Conservation (phyloP, 2,797 vertebrate species). For the Pterois miles region DNA sequence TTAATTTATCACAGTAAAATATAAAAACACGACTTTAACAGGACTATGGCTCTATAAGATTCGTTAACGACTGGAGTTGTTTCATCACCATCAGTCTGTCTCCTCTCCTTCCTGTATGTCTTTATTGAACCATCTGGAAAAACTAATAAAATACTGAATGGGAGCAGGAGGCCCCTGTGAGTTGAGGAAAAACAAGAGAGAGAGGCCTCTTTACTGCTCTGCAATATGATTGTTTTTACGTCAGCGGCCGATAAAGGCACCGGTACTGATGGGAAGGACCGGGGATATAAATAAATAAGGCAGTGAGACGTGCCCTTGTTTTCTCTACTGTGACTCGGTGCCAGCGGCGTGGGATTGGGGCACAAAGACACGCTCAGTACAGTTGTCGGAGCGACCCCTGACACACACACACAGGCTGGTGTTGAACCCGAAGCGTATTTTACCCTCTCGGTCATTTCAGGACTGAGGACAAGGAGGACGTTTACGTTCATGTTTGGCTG, state of each 20-base stretch:
- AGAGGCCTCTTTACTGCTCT: constrained; percentile 39
- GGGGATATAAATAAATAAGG: constrained; percentile 67
- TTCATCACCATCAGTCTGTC: constrained; percentile 31
- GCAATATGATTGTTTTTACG: constrained; percentile 62
- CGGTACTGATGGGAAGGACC: constrained; percentile 55
- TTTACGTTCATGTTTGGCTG: constrained; percentile 9
- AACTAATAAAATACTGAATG: constrained; percentile 68
- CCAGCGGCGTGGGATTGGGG: constrained; percentile 73
- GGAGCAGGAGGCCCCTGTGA: constrained; percentile 55
- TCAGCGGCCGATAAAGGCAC: constrained; percentile 59
- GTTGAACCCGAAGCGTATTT: constrained; percentile 48
- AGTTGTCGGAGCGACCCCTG: constrained; percentile 44
- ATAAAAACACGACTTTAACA: background rate
- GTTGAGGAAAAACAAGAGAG: constrained; percentile 56
- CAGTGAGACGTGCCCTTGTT: constrained; percentile 76
- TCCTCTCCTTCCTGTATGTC: constrained; percentile 50
- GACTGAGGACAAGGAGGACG: constrained; percentile 29
- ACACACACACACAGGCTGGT: constrained; percentile 40
- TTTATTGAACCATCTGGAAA: constrained; percentile 68
- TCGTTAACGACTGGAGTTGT: background rate
- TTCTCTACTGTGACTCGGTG: constrained; percentile 74
- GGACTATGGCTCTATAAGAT: background rate
- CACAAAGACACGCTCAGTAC: constrained; percentile 80
- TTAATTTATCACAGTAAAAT: background rate
- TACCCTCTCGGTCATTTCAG: constrained; percentile 49